Evolutionary conservation across 2,888 invertebrate species (phyloP), one percentile per base, ranked within the genome.

Genomic region (Deladenus siricidicola): DNA sequence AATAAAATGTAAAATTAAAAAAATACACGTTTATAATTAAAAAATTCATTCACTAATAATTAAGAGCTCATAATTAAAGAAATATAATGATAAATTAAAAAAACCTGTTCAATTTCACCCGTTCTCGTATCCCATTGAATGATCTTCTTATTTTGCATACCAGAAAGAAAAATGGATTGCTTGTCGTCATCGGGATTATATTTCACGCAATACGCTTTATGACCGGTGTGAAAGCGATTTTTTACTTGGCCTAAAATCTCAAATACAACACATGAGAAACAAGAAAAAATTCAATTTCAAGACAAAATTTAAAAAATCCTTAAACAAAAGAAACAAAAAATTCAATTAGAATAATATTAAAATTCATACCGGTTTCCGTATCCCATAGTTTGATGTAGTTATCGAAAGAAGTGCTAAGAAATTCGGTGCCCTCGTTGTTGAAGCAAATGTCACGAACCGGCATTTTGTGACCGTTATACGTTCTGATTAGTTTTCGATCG

Each of bases 111-210:
- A 71, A 94, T 87, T 81, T 94, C 93, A 23, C 92, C 92, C 63
- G 88, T 88, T 19, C 98, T 84, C 1, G 85, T 88, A 81, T 99
- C 98, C 94, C 96, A 99, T 90, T 90, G 98, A 76, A 99, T 89
- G 70, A 99, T 98, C 83, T 98, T 99, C 82, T 99, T 99, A 79
- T 98, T 96, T 0, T 93, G 91, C 1, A 94, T 96, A 59, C 98
- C 98, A 14, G 72, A 70, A 1, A 99, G 91, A 83, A 99, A 96
- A 26, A 98, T 84, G 81, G 96, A 88, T 76, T 96, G 96, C 74
- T 96, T 96, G 78, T 91, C 92, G 52, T 87, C 86, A 76, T 98
- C 96, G 0, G 98, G 98, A 82, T 99, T 88, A 80, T 94, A 99
- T 83, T 93, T 94, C 48, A 90, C 88, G 80, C 96, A 98, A 82